A percentile compares a stretch with the other conserved stretches of the same genome.
Conservation (phyloP, 2,888 invertebrate genomes). For the Zygogramma bicolorata region DNA sequence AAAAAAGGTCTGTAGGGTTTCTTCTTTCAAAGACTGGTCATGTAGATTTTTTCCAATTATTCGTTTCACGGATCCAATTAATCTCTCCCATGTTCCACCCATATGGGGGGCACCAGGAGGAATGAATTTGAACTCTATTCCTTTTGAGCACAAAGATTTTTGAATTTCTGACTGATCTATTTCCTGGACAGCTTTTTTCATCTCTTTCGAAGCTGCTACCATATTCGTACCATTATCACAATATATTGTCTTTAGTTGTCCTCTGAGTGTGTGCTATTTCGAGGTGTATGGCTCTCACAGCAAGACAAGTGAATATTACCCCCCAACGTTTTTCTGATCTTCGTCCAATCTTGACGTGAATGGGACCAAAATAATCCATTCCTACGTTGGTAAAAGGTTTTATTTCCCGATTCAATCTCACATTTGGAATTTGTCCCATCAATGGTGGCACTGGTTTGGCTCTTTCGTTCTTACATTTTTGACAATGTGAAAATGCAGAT, state of each 20-base stretch:
- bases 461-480: background rate
- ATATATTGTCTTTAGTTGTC: background rate
- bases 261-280: background rate
- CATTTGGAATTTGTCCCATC: background rate
- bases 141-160: slow-evolving; percentile 1
- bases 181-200: background rate
- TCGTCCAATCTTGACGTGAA: background rate
- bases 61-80: too few relatives aligned
- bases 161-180: background rate
- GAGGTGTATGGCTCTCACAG: background rate
- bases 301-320: background rate
- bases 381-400: background rate
- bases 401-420: background rate
- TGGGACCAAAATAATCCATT: background rate
- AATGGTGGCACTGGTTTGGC: background rate
- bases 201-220: background rate
- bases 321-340: background rate
- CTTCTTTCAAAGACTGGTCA: background rate
- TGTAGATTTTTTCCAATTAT: background rate
- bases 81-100: background rate
- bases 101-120: background rate
- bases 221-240: background rate
- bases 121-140: background rate
- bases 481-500: background rate
- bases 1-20: background rate